phyloP scores from a whole-genome alignment of 2,113 vertebrate genomes.

The Rhynchopsitta pachyrhyncha region DNA sequence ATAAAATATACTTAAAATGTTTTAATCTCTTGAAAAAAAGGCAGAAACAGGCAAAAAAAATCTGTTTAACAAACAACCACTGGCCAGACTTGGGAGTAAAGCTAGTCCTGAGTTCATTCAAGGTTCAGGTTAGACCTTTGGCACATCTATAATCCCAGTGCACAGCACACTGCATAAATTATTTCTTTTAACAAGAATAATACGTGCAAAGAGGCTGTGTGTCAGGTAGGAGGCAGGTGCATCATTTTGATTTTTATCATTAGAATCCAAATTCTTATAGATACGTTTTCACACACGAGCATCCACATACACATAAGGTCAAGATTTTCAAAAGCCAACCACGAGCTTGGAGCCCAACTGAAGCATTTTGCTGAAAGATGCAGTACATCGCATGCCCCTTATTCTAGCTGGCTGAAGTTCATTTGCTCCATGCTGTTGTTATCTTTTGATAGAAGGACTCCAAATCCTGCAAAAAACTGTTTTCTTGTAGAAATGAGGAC shows the following conservation, averaged over 20 bases:
- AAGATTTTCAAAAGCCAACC: not conserved
- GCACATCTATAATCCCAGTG: not conserved
- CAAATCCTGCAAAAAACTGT: not conserved
- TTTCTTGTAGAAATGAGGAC: conserved; percentile 27
- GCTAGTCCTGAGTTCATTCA: not conserved
- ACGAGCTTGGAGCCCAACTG: not conserved
- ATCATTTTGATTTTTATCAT: not conserved
- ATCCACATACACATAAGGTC: accelerated
- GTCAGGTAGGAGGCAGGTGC: not conserved
- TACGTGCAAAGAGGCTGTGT: not conserved
- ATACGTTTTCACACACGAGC: not conserved
- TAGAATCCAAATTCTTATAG: not conserved
- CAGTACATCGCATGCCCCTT: not conserved
- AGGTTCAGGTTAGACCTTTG: not conserved
- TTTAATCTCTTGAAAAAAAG: not conserved
- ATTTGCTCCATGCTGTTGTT: not conserved
- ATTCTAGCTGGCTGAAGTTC: not conserved
- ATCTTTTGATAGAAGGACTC: not conserved
- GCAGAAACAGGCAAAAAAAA: not conserved
- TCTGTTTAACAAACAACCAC: accelerated
- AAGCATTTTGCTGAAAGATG: not conserved
- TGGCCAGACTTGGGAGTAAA: not conserved
- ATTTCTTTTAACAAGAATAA: not conserved
- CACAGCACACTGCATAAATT: not conserved
- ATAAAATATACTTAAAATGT: not conserved